Conservation (phyloP, 30 jellyfish, hydroid and myxozoan species). For the Turritopsis rubra region DNA sequence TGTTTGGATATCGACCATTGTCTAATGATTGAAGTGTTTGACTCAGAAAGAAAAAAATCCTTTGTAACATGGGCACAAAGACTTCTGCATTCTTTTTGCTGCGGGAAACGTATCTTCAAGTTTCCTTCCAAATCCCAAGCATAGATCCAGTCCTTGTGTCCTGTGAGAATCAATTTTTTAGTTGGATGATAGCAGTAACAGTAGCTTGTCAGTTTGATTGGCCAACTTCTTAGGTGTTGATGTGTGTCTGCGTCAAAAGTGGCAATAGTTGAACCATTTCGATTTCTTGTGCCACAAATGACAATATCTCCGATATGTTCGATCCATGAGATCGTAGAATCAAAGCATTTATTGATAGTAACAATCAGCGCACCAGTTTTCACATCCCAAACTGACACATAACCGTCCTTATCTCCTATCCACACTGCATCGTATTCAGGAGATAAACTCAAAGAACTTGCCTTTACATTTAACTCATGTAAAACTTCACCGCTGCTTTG, state of each 20-base stretch:
- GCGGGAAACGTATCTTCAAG: not conserved
- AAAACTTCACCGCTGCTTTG: conserved; percentile 14
- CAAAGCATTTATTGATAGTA: not conserved
- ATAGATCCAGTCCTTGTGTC: not conserved
- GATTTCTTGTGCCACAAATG: not conserved
- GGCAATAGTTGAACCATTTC: not conserved
- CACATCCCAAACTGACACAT: not conserved
- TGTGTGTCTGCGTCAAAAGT: not conserved
- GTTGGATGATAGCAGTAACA: not conserved
- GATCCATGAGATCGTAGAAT: not conserved
- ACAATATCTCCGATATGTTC: not conserved
- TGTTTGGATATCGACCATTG: not conserved
- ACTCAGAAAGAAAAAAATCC: not conserved
- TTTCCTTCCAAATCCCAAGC: not conserved
- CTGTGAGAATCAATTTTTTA: not conserved
- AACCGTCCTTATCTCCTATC: not conserved
- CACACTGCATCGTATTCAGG: not conserved
- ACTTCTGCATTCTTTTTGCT: not conserved
- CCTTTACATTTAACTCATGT: not conserved
- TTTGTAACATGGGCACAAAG: not conserved
- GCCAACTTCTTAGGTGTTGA: not conserved
- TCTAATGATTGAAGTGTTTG: not conserved
- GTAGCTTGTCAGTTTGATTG: not conserved
- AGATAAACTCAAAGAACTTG: not conserved
- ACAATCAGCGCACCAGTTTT: not conserved